Base-by-base conservation (phyloP, 2,888 invertebrate genomes). In the Pseudococcus longispinus region DNA sequence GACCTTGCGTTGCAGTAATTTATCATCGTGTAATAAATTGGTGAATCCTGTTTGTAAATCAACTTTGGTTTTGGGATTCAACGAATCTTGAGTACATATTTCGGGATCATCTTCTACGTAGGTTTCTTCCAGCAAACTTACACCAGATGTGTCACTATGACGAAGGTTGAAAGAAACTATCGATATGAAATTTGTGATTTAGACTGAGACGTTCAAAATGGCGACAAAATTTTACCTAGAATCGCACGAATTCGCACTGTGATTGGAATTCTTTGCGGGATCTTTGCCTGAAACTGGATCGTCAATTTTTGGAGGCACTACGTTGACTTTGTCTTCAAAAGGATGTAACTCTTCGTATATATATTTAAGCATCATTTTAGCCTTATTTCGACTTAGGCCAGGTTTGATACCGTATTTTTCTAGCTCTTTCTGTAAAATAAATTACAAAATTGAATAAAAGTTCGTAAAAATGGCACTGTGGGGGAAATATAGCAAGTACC, bases 321-420 rank as follows among this genome's bases (percentile, higher is more conserved):
- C 42, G 13, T 70, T 80, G 44, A 11, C 20, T 77, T 85, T 74
- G 18, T 88, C 29, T 32, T 87, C 87, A 1, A 55, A 26, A 80
- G 92, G 92, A 89, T 93, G 93, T 37, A 92, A 91, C 88, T 92
- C 91, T n/a, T 92, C 90, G 89, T 93, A 93, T 88, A 93, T 92
- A 88, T 93, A 92, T 70, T 91, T 90, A 85, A 93, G 90, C 84
- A 93, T 89, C 88, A 91, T 90, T 80, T 92, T 91, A 88, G 93
- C 93, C 89, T 92, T 92, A 20, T 91, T 91, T 87, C 92, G 91
- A 32, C 91, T 91, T 60, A 93, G 90, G 44, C 87, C 88, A 42
- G 91, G 90, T 88, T 92, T 92, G 8, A 93, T 90, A 46, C 93
- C 93, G 89, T 91, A 92, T 89, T 91, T 92, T 32, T 91, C 90